A percentile compares a stretch with the other conserved stretches of the same genome.
phyloP scores from a whole-genome alignment of 2,113 vertebrate genomes.

The Tachysurus vachellii region DNA sequence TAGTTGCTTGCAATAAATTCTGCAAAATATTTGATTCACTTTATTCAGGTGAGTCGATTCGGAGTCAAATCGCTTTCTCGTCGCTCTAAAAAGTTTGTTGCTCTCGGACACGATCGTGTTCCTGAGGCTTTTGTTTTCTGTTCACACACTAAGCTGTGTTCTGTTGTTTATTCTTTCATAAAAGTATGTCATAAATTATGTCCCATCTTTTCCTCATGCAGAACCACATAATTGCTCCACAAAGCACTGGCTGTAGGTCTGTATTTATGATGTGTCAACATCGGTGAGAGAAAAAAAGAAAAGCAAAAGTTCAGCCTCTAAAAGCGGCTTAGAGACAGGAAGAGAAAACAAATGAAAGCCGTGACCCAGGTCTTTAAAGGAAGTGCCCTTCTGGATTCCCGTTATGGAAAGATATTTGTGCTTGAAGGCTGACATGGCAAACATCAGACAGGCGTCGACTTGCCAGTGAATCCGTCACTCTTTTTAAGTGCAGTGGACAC shows the following conservation, averaged over 20 bases:
- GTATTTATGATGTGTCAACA: slow-evolving; percentile 20
- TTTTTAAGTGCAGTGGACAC: slow-evolving; percentile 61
- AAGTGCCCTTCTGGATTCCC: slow-evolving; percentile 54
- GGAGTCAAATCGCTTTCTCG: not conserved
- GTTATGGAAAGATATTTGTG: slow-evolving; percentile 54
- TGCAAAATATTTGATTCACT: not conserved
- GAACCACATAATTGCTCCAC: not conserved
- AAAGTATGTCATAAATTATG: not conserved
- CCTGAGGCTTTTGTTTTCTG: not conserved
- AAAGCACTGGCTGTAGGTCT: not conserved
- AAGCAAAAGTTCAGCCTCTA: slow-evolving; percentile 17
- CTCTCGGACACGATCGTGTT: not conserved
- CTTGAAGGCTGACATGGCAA: slow-evolving; percentile 66
- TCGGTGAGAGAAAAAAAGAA: not conserved
- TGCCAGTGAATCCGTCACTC: slow-evolving; percentile 67
- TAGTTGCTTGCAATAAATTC: not conserved
- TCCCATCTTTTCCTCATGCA: not conserved
- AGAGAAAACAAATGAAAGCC: slow-evolving; percentile 38
- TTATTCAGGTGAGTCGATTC: not conserved
- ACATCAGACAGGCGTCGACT: slow-evolving; percentile 68
- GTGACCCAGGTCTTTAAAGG: slow-evolving; percentile 62
- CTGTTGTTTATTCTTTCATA: not conserved
- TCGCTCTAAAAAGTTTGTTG: not conserved
- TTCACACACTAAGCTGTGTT: not conserved
- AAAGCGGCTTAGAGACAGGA: slow-evolving; percentile 27